Conservation (phyloP, 2,888 invertebrate species). For the Nudaria mundana region DNA sequence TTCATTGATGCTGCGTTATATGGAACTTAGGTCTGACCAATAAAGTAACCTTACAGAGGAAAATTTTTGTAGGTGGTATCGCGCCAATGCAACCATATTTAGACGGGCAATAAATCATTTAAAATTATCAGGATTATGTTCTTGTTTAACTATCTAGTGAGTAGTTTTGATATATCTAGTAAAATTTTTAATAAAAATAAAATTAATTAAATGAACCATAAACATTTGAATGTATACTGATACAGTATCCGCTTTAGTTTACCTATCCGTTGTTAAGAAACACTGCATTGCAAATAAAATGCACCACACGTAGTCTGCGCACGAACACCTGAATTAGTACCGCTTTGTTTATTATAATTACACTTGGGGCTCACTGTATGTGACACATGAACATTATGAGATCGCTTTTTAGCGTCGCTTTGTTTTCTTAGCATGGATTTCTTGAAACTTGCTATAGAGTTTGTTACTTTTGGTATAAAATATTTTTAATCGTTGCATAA, state of each 20-base stretch:
- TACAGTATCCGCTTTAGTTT: constrained; percentile 17
- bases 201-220: constrained; percentile 16
- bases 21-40: too few species aligned
- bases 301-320: constrained; percentile 52
- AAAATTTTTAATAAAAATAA: too few species aligned
- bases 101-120: too few species aligned
- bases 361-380: constrained; percentile 22
- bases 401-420: constrained; percentile 2
- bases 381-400: constrained; percentile 6
- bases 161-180: too few species aligned
- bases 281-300: constrained; percentile 48
- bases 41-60: too few species aligned
- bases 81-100: too few species aligned
- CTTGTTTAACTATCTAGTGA: too few species aligned
- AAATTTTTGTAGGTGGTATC: too few species aligned
- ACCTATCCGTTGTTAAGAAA: constrained; percentile 39
- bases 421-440: constrained; percentile 7
- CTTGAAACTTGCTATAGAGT: background rate
- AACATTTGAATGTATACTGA: constrained; percentile 10
- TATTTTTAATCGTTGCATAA: too few species aligned
- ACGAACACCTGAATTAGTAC: constrained; percentile 67
- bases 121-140: too few species aligned
- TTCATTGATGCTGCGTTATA: too few species aligned
- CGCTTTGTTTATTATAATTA: constrained; percentile 47
- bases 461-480: too few species aligned